phyloP scores from a whole-genome alignment of 2,113 vertebrate genomes.

The Loxodonta africana region DNA sequence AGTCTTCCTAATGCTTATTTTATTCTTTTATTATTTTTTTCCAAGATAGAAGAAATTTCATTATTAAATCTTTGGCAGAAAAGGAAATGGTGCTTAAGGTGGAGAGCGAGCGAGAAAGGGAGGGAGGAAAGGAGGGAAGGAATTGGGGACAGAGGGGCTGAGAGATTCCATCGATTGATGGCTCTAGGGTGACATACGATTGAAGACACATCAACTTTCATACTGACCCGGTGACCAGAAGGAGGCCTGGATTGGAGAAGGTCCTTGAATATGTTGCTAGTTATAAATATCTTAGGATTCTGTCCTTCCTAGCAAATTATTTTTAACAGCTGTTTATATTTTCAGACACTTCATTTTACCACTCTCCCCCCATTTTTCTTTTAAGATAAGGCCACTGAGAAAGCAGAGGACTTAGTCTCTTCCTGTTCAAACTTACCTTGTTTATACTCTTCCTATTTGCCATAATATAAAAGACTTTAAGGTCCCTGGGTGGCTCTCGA shows the following conservation, averaged over 20 bases:
- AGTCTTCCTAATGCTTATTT: slow-evolving; percentile 41
- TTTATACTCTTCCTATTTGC: not conserved
- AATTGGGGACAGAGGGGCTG: not conserved
- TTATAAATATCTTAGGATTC: not conserved
- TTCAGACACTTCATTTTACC: not conserved
- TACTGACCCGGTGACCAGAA: not conserved
- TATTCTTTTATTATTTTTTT: not conserved
- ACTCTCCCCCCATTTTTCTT: not conserved
- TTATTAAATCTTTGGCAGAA: slow-evolving; percentile 15
- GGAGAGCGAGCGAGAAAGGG: not conserved
- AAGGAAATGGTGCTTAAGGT: not conserved
- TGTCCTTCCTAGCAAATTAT: not conserved
- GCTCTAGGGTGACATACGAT: not conserved
- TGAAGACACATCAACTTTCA: not conserved
- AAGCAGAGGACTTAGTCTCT: not conserved
- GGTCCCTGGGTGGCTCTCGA: not conserved
- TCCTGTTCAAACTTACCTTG: not conserved
- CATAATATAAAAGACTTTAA: not conserved
- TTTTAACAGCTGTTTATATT: not conserved
- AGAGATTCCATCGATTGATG: not conserved
- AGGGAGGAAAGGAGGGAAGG: not conserved
- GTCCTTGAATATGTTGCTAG: not conserved
- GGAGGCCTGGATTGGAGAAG: fast-evolving
- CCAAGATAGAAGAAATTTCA: not conserved
- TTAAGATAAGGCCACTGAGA: not conserved